A percentile compares a stretch with the other conserved stretches of the same genome.
Evolutionary conservation across 2,113 vertebrate genomes (phyloP).

Genomic region (Vidua chalybeata): DNA sequence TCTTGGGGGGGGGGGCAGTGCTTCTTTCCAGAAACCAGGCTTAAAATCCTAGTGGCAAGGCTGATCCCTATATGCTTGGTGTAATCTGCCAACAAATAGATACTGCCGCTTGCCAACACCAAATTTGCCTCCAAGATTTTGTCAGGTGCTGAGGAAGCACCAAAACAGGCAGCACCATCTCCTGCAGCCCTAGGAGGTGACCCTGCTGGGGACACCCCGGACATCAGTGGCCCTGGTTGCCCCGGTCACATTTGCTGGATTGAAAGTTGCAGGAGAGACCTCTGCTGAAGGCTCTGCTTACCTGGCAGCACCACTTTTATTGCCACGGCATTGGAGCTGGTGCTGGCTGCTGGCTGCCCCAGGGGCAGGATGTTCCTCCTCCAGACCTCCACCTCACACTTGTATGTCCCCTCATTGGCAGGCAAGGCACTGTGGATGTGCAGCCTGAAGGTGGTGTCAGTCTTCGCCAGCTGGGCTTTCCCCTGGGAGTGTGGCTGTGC

Average conservation of each 20-base stretch:
- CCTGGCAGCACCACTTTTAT: constrained; percentile 78
- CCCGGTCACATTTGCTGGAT: background rate
- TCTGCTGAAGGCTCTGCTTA: constrained; percentile 31
- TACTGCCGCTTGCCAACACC: background rate
- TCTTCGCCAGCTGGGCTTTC: background rate
- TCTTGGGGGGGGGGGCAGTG: background rate
- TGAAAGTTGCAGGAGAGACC: background rate
- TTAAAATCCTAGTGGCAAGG: background rate
- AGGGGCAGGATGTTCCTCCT: background rate
- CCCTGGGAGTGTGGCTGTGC: constrained; percentile 67
- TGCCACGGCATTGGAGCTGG: constrained; percentile 68
- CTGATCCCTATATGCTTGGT: background rate
- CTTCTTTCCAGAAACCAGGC: background rate
- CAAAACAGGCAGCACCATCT: background rate
- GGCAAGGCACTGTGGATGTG: constrained; percentile 42
- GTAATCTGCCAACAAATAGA: background rate
- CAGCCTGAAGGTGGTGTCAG: constrained; percentile 59
- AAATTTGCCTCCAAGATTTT: background rate
- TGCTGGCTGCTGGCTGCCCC: background rate
- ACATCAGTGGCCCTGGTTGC: background rate
- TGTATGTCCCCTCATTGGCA: constrained; percentile 73
- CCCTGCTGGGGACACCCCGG: fast-evolving
- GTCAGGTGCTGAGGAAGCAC: background rate
- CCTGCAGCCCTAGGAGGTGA: background rate
- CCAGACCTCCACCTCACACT: constrained; percentile 76